Base-by-base conservation (phyloP, 1,140 invertebrate genomes). In the Drosophila gunungcola region DNA sequence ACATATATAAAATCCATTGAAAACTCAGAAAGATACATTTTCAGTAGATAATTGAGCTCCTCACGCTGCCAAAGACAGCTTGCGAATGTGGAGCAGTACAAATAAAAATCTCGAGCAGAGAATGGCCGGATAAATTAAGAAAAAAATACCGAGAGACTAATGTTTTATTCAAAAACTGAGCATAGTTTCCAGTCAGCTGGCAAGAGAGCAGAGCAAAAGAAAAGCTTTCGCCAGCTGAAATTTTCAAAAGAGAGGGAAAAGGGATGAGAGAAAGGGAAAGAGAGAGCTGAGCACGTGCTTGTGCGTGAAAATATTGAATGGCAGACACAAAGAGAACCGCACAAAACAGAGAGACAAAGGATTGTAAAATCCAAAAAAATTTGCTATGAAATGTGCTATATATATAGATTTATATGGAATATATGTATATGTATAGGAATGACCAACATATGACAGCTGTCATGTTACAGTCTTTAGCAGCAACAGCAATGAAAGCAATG, bases 371-470 rank as follows among this genome's bases (percentile, higher is more conserved):
- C 16, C 41, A 64, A 54, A 58, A 32, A 32, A 78, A 62, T 68
- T 64, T 75, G 73, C 55, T 70, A 46, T 56, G 64, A 75, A 86
- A 81, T 86, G 64, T 29, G 29, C 29, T 34, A 38, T 16, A 63
- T 39, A 54, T 39, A 56, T 6, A 13, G 13, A 53, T 32, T 6
- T 32, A 32, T 32, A 32, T 32, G 5, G 29, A 3, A 32, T 32
- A 46, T 34, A 49, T 57, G 41, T 75, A 25, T 41, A 48, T 69
- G 63, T 61, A 21, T 12, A 42, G 73, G 63, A 78, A 85, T 78
- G 64, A 73, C 68, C 64, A 85, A 82, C 82, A 86, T 88, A 86
- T 86, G 82, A 86, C 82, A 86, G 82, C 82, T 86, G 82, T 86
- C 82, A 88, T 86, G 82, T 85, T 86, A 72, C 39, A 84, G 81